These are phyloP conservation scores for Synergus itoensis DNA, from an alignment of 2,888 invertebrate genomes.

Conservation along the genomic window DNA sequence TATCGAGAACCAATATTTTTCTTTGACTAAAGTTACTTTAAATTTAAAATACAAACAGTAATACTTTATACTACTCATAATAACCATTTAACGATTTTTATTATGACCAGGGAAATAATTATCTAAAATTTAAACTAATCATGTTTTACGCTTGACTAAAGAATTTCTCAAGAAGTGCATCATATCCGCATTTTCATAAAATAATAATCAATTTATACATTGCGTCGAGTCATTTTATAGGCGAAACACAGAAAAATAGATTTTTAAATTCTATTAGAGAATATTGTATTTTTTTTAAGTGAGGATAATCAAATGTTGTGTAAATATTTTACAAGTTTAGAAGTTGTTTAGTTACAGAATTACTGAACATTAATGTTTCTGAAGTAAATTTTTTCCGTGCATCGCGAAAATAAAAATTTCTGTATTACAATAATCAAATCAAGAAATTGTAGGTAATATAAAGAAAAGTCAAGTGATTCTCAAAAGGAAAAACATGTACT, in stretches of 20 bases:
- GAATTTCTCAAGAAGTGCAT: background rate
- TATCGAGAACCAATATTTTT: background rate
- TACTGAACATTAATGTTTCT: background rate
- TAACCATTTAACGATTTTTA: background rate
- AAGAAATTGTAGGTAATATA: background rate
- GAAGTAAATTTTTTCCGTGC: conserved; percentile 18
- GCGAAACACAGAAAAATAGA: conserved; percentile 17
- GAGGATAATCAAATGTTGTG: background rate
- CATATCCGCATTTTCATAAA: background rate
- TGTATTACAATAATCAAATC: background rate
- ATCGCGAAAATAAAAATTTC: background rate
- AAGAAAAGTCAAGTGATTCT: conserved; percentile 13
- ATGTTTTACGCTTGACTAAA: background rate
- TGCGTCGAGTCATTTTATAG: background rate
- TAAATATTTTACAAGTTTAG: background rate
- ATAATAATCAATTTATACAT: conserved; percentile 14
- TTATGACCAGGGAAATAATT: background rate
- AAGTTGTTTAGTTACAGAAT: too few relatives aligned
- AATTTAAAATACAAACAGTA: background rate
- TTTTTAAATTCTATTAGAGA: background rate
- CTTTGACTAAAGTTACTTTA: background rate
- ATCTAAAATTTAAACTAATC: background rate
- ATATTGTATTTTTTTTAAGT: background rate
- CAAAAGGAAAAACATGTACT: conserved; percentile 20
- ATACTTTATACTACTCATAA: background rate